Percentiles rank a stretch among this genome's conserved stretches.
phyloP scores from a whole-genome alignment of 2,888 invertebrate species.

The Cataglyphis cursor region DNA sequence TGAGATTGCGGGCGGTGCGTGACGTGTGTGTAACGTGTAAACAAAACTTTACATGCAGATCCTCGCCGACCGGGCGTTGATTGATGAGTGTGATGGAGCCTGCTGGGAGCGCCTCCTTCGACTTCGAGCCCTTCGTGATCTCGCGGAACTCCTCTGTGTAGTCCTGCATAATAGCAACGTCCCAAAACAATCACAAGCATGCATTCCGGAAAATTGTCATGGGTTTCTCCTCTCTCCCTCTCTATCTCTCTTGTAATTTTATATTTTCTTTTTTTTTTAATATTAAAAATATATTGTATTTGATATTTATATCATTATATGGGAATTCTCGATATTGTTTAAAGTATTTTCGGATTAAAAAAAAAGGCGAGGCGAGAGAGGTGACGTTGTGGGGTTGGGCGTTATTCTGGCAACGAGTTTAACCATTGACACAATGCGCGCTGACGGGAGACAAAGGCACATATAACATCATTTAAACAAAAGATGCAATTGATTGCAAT shows the following conservation, averaged over 20 bases:
- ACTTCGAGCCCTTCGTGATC: constrained; percentile 96
- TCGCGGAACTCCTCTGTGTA: constrained; percentile 99
- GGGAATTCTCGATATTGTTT: constrained; percentile 7
- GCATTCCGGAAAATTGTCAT: constrained; percentile 85
- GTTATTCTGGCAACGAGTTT: constrained; percentile 51
- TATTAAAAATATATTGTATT: constrained; percentile 10
- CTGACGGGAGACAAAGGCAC: background rate
- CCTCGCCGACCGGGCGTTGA: constrained; percentile 97
- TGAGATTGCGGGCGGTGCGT: constrained; percentile 64
- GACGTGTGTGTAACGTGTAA: constrained; percentile 61
- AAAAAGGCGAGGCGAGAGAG: constrained; percentile 12
- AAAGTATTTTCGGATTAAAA: background rate
- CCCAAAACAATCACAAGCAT: constrained; percentile 87
- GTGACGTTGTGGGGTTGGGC: constrained; percentile 1
- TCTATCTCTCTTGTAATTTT: background rate
- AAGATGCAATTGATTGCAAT: background rate
- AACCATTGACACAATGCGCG: constrained; percentile 5
- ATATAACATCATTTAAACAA: constrained; percentile 25
- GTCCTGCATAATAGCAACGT: constrained; percentile 91
- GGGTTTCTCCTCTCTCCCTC: constrained; percentile 12
- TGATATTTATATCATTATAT: background rate
- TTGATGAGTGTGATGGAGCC: constrained; percentile 98
- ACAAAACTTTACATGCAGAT: constrained; percentile 92
- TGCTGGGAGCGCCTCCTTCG: constrained; percentile 96
- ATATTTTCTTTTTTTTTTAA: background rate